These are phyloP conservation scores for Campylomormyrus numenius DNA, from an alignment of 2,113 vertebrate species.

Conservation along the genomic window DNA sequence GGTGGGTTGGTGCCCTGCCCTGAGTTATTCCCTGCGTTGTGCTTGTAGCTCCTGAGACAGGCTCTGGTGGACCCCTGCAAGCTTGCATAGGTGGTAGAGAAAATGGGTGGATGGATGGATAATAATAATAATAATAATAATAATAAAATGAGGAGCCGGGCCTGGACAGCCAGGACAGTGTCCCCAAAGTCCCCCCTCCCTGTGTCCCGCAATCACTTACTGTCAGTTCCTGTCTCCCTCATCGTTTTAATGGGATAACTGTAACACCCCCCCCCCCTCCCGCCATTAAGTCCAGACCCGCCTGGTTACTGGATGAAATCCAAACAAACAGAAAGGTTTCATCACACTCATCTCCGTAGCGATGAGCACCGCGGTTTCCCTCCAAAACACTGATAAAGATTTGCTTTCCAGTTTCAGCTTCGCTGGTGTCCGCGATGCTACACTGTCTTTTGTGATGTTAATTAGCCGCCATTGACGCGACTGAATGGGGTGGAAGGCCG, in stretches of 20 bases:
- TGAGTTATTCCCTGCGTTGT: not conserved
- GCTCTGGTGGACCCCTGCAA: not conserved
- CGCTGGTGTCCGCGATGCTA: not conserved
- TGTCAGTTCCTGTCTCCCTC: not conserved
- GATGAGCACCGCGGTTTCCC: not conserved
- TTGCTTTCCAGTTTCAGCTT: not conserved
- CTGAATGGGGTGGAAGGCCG: not conserved
- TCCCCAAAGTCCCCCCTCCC: not conserved
- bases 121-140: not conserved
- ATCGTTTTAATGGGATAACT: not conserved
- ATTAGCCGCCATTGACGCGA: not conserved
- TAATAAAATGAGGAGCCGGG: not conserved
- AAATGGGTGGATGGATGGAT: not conserved
- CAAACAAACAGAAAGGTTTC: not conserved
- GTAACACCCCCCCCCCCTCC: not conserved
- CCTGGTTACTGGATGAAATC: not conserved
- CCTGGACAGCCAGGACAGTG: not conserved
- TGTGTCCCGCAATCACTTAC: not conserved
- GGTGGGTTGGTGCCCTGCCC: not conserved
- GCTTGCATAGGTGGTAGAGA: not conserved
- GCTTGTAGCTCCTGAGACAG: not conserved
- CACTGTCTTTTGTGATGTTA: not conserved
- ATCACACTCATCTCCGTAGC: not conserved
- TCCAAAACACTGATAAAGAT: not conserved
- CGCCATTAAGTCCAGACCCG: not conserved